phyloP scores from a whole-genome alignment of 2,797 vertebrate genomes.

The Scyliorhinus canicula region DNA sequence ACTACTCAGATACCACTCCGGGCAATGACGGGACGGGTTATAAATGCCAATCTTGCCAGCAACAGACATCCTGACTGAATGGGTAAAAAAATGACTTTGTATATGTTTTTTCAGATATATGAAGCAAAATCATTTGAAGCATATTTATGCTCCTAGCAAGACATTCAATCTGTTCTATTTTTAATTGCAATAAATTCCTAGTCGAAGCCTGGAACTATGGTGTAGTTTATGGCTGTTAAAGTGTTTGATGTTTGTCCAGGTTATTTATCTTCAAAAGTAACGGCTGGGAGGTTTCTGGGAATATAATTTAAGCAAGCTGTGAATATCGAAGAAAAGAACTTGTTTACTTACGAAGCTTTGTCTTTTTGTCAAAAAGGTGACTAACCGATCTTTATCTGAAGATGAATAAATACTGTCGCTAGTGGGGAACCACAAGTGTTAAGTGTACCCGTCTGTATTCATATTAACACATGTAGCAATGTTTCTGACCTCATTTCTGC shows the following conservation, averaged over 20 bases:
- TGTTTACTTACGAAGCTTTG: neutral
- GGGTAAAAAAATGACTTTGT: neutral
- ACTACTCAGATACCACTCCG: neutral
- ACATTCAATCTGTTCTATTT: neutral
- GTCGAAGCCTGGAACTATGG: neutral
- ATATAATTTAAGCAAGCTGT: neutral
- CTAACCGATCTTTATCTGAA: neutral
- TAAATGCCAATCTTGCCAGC: neutral
- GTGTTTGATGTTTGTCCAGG: conserved; percentile 4
- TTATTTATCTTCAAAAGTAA: neutral
- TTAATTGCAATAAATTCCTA: neutral
- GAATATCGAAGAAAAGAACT: neutral
- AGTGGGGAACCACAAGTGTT: neutral
- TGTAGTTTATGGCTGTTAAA: neutral
- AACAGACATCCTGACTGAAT: neutral
- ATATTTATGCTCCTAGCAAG: neutral
- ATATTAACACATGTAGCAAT: neutral
- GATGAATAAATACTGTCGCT: neutral
- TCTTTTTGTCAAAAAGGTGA: neutral
- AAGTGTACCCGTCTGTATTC: neutral
- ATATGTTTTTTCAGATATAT: neutral
- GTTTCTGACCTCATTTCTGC: neutral
- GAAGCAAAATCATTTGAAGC: neutral
- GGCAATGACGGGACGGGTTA: neutral
- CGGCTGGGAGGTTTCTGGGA: neutral